These are phyloP conservation scores for Sarcophaga caerulescens DNA, from an alignment of 2,888 invertebrate genomes.

Conservation along the genomic window DNA sequence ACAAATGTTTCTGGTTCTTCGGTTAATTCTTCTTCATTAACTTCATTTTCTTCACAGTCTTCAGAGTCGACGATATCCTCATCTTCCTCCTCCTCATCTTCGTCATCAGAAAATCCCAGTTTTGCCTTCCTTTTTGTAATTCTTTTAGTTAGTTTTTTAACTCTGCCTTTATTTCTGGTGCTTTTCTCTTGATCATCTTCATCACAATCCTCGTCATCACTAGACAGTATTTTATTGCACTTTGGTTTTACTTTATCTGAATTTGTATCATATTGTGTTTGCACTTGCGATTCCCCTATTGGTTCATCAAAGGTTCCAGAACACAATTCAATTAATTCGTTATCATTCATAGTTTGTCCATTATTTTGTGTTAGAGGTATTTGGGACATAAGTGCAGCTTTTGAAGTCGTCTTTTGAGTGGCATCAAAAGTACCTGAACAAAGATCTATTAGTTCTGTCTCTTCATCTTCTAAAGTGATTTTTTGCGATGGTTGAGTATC, in stretches of 20 bases:
- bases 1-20: constrained; percentile 82
- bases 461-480: constrained; percentile 74
- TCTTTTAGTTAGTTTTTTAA: constrained; percentile 78
- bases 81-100: constrained; percentile 73
- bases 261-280: background rate
- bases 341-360: constrained; percentile 67
- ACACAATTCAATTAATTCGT: constrained; percentile 83
- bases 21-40: constrained; percentile 76
- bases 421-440: constrained; percentile 84
- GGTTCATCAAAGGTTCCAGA: constrained; percentile 83
- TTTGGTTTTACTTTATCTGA: constrained; percentile 16
- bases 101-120: constrained; percentile 80
- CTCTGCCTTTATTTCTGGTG: constrained; percentile 69
- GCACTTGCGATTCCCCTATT: background rate
- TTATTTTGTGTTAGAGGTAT: constrained; percentile 76
- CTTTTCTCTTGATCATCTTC: constrained; percentile 22
- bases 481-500: constrained; percentile 70
- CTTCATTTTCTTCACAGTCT: constrained; percentile 72
- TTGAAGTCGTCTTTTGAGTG: constrained; percentile 70
- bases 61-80: constrained; percentile 75
- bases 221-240: constrained; percentile 81
- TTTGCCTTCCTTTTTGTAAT: constrained; percentile 77
- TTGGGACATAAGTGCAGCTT: constrained; percentile 75
- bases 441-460: constrained; percentile 82
- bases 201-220: constrained; percentile 79